Conservation (phyloP, 2,797 vertebrate species). For the Coregonus suidteri region DNA sequence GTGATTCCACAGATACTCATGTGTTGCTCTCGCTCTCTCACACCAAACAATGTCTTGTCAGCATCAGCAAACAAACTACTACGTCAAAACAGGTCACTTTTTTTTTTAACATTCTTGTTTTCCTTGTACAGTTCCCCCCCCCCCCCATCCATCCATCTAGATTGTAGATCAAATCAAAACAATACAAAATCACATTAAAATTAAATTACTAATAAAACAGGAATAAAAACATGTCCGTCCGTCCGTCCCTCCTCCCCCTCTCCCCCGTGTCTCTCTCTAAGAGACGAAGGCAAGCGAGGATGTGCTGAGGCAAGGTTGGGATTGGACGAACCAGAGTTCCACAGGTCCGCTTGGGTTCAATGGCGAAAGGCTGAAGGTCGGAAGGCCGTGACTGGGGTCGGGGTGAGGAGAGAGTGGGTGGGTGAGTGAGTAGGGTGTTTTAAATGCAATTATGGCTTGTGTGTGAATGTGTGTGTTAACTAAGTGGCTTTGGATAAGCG, state of each 20-base stretch:
- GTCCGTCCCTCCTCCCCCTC: neutral
- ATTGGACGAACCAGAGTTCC: conserved; percentile 25
- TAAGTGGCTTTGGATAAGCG: no score
- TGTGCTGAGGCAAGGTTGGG: conserved; percentile 17
- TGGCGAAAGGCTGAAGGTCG: conserved; percentile 31
- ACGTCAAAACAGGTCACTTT: neutral
- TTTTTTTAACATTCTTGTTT: conserved; percentile 29
- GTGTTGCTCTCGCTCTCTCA: neutral
- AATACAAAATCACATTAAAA: conserved; percentile 37
- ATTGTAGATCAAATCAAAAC: conserved; percentile 39
- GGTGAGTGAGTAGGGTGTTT: neutral
- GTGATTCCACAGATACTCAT: neutral
- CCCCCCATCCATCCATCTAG: conserved; percentile 3
- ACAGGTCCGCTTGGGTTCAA: conserved; percentile 5
- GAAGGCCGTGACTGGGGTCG: conserved; percentile 3
- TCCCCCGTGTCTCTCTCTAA: conserved; percentile 24
- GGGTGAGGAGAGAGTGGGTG: neutral
- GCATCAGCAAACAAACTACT: neutral
- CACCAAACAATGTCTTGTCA: conserved; percentile 3
- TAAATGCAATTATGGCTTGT: conserved; percentile 24
- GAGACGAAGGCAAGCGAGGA: conserved; percentile 30
- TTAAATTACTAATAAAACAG: conserved; percentile 32
- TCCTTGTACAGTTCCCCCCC: conserved; percentile 35
- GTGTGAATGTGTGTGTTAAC: conserved; percentile 43
- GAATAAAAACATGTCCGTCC: conserved; percentile 21